Evolutionary conservation across 2,797 vertebrate species (phyloP).

Genomic region (Tragopan temminckii): DNA sequence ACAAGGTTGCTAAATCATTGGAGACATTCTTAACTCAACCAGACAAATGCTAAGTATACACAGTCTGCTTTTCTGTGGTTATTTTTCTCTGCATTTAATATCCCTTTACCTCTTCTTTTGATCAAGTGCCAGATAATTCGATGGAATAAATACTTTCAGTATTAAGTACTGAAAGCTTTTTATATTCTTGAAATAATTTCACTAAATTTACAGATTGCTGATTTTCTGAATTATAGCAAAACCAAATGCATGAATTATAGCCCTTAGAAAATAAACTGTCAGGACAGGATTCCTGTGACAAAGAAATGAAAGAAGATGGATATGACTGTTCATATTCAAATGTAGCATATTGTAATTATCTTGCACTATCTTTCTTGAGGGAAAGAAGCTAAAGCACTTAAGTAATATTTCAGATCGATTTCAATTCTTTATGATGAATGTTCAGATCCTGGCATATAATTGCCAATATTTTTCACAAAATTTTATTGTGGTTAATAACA

Average conservation of each 20-base stretch:
- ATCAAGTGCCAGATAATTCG: neutral
- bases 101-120: neutral
- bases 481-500: neutral
- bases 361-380: neutral
- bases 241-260: neutral
- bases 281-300: neutral
- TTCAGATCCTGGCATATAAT: neutral
- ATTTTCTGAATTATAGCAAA: conserved; percentile 34
- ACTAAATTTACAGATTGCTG: neutral
- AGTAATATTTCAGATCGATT: neutral
- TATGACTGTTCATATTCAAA: conserved; percentile 8
- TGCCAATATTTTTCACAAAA: neutral
- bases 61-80: neutral
- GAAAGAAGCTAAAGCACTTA: conserved; percentile 13
- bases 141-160: neutral
- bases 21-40: neutral
- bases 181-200: neutral
- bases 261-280: conserved; percentile 13
- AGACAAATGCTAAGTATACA: neutral
- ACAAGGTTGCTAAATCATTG: rapidly evolving
- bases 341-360: conserved; percentile 3
- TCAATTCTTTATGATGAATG: neutral
- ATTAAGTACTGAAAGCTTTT: neutral
- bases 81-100: neutral
- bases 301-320: conserved; percentile 14